Evolutionary conservation across 2,797 vertebrate species (phyloP), one percentile per base, ranked within the genome.

Genomic region (Typhlichthys subterraneus): DNA sequence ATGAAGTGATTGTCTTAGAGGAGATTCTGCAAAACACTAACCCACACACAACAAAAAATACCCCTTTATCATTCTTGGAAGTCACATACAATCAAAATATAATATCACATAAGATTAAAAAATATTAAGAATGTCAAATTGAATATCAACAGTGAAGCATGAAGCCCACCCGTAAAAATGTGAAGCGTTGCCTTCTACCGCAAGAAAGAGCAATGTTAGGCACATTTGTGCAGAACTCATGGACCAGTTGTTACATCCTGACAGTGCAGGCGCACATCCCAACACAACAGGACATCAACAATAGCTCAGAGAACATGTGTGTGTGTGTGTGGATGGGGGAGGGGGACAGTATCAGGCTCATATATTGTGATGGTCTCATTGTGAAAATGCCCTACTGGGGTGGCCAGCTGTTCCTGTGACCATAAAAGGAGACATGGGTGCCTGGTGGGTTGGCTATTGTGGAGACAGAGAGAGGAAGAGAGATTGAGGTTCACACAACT

Each of bases 351-450:
- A 83, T 58, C 52, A 70, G 78, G 75, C 78, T 84, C 77, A 81
- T 86, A 84, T 85, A 86, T 84, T 87, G 84, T 81, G 76, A 81
- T 79, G 77, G 82, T 87, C 83, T 87, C 82, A 88, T 86, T 89
- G 80, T 87, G 81, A 79, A 85, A 85, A 83, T 81, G 85, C 84
- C 83, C 83, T 83, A 85, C 87, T 87, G 80, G 93, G 94, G 92
- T 91, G 92, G 94, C 95, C 95, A 95, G 95, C 94, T 96, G 95
- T 95, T 96, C 92, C 89, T 92, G 91, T 93, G 91, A 93, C 93
- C 93, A 94, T 94, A 95, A 95, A 96, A 95, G 91, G 93, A 95
- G 90, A 91, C 92, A 86, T 79, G 77, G 65, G 92, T 94, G 94
- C 94, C 94, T 95, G 93, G 89, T 93, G 94, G 94, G 93, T 94